Conservation (phyloP, 2,888 invertebrate genomes). For the Mellilla xanthometata region DNA sequence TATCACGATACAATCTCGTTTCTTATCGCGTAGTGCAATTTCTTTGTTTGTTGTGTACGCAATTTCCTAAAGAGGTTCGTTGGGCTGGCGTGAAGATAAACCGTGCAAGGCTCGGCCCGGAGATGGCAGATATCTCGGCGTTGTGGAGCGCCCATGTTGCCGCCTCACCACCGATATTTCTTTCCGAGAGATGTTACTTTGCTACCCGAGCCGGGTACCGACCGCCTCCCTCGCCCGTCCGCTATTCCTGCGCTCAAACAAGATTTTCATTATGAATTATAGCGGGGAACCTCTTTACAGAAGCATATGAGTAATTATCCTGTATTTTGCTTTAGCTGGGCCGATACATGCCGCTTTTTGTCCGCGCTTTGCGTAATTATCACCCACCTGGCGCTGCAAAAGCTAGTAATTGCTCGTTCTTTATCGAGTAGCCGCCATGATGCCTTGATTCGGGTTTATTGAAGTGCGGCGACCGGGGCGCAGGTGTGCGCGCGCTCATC, state of each 20-base stretch:
- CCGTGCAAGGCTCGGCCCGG: slow-evolving; percentile 50
- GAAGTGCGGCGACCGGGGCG: slow-evolving; percentile 22
- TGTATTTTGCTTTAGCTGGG: slow-evolving; percentile 30
- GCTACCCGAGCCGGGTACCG: slow-evolving; percentile 29
- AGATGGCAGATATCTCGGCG: slow-evolving; percentile 64
- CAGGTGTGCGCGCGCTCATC: slow-evolving; percentile 35
- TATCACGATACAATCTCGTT: slow-evolving; percentile 51
- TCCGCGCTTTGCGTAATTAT: slow-evolving; percentile 6
- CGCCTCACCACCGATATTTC: slow-evolving; percentile 48
- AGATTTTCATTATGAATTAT: slow-evolving; percentile 64
- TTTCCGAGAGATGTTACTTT: slow-evolving; percentile 42
- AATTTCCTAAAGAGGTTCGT: slow-evolving; percentile 67
- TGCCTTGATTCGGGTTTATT: slow-evolving; percentile 12
- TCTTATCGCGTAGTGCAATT: slow-evolving; percentile 69
- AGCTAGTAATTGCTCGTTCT: slow-evolving; percentile 6
- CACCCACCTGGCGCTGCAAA: slow-evolving; percentile 11
- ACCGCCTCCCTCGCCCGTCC: slow-evolving; percentile 26
- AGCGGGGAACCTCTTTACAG: slow-evolving; percentile 48
- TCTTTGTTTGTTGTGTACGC: slow-evolving; percentile 75
- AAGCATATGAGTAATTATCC: slow-evolving; percentile 45
- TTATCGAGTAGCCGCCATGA: slow-evolving; percentile 6
- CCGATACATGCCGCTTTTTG: slow-evolving; percentile 25
- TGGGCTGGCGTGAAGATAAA: slow-evolving; percentile 54
- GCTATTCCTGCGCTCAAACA: slow-evolving; percentile 44
- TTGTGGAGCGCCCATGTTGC: slow-evolving; percentile 36